These are phyloP conservation scores for Coranthus polyacanthus DNA, from an alignment of 2,797 vertebrate species.

Conservation along the genomic window DNA sequence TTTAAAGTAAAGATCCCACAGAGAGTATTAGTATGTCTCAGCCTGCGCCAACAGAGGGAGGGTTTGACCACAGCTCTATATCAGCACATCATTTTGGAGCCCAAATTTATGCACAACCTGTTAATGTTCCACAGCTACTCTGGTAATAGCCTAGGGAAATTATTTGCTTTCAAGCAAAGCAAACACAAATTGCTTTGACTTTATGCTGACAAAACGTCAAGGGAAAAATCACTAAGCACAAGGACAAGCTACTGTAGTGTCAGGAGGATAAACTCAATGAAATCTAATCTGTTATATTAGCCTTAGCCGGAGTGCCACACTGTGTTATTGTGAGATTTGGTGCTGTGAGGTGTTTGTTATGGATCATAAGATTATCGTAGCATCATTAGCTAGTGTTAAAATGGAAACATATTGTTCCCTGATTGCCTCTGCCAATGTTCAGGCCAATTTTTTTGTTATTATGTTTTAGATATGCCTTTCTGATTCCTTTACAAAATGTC, in stretches of 20 bases:
- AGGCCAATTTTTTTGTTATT: not conserved
- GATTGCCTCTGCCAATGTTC: not conserved
- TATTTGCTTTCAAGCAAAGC: conserved; percentile 66
- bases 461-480: not conserved
- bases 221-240: conserved; percentile 58
- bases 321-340: conserved; percentile 8
- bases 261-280: conserved; percentile 69
- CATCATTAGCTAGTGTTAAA: not conserved
- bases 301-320: conserved; percentile 30
- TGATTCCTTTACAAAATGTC: not conserved
- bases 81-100: conserved; percentile 15
- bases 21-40: conserved; percentile 1
- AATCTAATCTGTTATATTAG: conserved; percentile 66
- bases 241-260: conserved; percentile 57
- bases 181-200: conserved; percentile 71
- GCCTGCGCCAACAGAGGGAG: not conserved
- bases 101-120: conserved; percentile 40
- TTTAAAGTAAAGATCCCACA: not conserved
- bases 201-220: conserved; percentile 63
- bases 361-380: conserved; percentile 7
- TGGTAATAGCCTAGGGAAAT: conserved; percentile 65
- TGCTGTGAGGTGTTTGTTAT: conserved; percentile 3
- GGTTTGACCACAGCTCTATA: conserved; percentile 3
- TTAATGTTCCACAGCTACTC: conserved; percentile 49
- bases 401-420: not conserved